These are phyloP conservation scores for Hippoglossus stenolepis DNA, from an alignment of 2,113 vertebrate genomes.

Conservation along the genomic window DNA sequence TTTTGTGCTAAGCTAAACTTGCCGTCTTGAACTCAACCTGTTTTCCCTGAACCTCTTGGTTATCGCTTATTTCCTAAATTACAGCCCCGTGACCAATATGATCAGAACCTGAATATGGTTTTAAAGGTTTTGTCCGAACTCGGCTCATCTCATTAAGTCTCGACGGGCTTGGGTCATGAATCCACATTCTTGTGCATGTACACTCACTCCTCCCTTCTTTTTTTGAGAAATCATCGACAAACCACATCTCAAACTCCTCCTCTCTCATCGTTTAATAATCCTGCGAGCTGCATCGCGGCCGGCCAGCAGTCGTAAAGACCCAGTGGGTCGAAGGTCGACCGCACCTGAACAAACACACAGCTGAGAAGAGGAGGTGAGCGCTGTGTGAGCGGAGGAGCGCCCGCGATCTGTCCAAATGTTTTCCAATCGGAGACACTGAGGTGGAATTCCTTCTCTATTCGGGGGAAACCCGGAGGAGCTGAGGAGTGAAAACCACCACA, in stretches of 20 bases:
- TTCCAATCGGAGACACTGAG: constrained; percentile 30
- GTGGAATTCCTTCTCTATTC: constrained; percentile 37
- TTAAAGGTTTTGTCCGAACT: too few relatives aligned
- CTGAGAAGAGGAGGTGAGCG: constrained; percentile 62
- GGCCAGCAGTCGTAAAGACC: constrained; percentile 82
- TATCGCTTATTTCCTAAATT: too few relatives aligned
- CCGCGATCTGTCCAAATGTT: constrained; percentile 2
- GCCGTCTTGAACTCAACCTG: too few relatives aligned
- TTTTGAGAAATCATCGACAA: not conserved
- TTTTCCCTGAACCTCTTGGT: too few relatives aligned
- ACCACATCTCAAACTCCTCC: constrained; percentile 81
- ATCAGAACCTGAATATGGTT: too few relatives aligned
- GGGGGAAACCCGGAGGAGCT: constrained; percentile 20
- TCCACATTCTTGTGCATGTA: too few relatives aligned
- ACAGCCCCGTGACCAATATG: too few relatives aligned
- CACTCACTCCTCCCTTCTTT: too few relatives aligned
- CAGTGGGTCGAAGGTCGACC: constrained; percentile 76
- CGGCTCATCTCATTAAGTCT: too few relatives aligned
- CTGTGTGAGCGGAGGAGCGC: not conserved
- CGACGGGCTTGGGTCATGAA: too few relatives aligned
- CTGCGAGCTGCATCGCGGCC: constrained; percentile 82
- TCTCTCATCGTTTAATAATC: constrained; percentile 85
- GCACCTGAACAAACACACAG: constrained; percentile 92
- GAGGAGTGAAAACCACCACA: constrained; percentile 40
- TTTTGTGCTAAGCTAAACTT: too few relatives aligned